Conservation (phyloP, 1,140 invertebrate genomes). For the Trichonephila inaurata region DNA sequence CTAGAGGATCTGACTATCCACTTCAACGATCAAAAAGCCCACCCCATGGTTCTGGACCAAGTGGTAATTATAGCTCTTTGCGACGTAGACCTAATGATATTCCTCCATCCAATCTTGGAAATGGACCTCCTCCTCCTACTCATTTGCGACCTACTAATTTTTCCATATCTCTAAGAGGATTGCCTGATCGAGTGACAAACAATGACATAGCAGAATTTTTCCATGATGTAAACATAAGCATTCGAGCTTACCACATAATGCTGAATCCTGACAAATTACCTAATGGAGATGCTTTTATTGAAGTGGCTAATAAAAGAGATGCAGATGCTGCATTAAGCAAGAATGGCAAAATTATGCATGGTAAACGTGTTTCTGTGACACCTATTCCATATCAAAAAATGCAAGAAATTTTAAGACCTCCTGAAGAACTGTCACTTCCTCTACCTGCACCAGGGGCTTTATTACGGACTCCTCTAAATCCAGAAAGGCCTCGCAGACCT, state of each 20-base stretch:
- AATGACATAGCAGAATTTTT: constrained; percentile 91
- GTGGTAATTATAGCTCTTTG: not conserved
- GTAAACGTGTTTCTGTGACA: constrained; percentile 84
- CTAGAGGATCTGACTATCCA: not conserved
- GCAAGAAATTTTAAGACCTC: constrained; percentile 78
- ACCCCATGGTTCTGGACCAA: not conserved
- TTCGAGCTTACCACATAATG: constrained; percentile 89
- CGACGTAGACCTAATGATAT: not conserved
- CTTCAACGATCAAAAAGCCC: not conserved
- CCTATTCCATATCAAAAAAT: constrained; percentile 85
- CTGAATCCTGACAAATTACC: constrained; percentile 86
- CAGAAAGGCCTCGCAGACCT: constrained; percentile 34
- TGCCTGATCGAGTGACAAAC: constrained; percentile 88
- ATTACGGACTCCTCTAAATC: constrained; percentile 14
- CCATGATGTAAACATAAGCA: constrained; percentile 87
- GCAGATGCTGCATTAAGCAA: constrained; percentile 87
- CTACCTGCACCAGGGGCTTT: constrained; percentile 20
- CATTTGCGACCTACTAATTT: constrained; percentile 78
- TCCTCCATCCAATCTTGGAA: not conserved
- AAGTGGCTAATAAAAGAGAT: constrained; percentile 87
- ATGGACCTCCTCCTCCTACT: not conserved
- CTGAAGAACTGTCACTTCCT: constrained; percentile 37
- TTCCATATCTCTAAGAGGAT: constrained; percentile 87
- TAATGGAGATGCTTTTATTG: constrained; percentile 91
- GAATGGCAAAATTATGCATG: constrained; percentile 86